A percentile compares a stretch with the other conserved stretches of the same genome.
Conservation (phyloP, 2,888 invertebrate genomes). For the Dysmachus trigonus region DNA sequence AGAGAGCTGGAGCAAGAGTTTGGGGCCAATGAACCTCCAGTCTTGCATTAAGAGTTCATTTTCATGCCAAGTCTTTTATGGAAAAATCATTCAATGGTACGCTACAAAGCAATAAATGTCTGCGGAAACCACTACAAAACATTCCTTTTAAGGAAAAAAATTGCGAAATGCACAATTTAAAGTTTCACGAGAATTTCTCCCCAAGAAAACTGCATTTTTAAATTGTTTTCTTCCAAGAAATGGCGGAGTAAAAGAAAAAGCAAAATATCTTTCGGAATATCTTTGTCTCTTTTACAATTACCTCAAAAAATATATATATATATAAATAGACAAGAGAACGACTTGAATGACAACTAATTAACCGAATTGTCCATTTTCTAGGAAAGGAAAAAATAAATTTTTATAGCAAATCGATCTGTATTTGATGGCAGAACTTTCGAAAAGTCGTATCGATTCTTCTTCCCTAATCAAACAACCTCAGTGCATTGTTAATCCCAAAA, state of each 20-base stretch:
- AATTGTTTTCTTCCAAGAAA: not conserved
- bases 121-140: not conserved
- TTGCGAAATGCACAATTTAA: not conserved
- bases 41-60: not conserved
- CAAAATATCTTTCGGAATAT: not conserved
- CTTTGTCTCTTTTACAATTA: not conserved
- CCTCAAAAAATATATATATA: not conserved
- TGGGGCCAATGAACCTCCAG: not conserved
- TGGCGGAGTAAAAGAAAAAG: not conserved
- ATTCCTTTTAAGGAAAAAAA: not conserved
- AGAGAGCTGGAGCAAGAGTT: not conserved
- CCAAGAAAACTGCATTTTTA: not conserved
- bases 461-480: not conserved
- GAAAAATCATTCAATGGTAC: not conserved
- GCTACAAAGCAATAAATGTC: not conserved
- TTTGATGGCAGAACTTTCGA: not conserved
- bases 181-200: not conserved
- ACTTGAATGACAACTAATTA: not conserved
- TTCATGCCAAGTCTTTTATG: not conserved
- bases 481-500: not conserved
- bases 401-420: not conserved
- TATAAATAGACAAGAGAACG: not conserved
- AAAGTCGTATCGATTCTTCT: not conserved
- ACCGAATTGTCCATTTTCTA: not conserved
- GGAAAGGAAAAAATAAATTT: not conserved